Evolutionary conservation across 92 coral and sea anemone species (phyloP), one percentile per base, ranked within the genome.

Genomic region (Heteractis magnifica): DNA sequence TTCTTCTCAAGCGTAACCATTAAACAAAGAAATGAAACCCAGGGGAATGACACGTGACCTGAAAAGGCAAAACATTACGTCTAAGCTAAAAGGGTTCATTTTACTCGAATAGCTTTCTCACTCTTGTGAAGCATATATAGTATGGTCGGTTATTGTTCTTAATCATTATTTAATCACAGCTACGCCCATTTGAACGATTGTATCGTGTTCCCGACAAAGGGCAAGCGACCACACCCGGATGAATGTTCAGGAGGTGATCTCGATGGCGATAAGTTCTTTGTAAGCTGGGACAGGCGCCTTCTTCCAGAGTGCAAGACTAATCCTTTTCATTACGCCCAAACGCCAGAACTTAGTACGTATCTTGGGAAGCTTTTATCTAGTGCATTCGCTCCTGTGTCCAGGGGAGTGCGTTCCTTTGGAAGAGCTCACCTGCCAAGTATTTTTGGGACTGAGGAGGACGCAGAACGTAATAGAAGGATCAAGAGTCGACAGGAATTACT

Each of bases 141-240:
- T 34, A 34, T 34, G 44, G 44, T 34, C 44, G 44, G 44, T 34
- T 34, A 34, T 34, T 34, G 44, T 62, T 62, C 64, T 58, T 62
- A 23, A 53, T 53, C 13, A 53, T 53, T 8, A 8, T 53, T 16
- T 51, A 8, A 6, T 8, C 34, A 26, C 16, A 81, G 70, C 51
- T 91, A 89, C 77, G 92, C 80, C n/a, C 92, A 95, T 81, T 90
- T 95, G 65, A 86, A 34, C 72, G 98, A 95, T 82, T 95, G 98
- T 75, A 92, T 95, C 13, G 87, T 88, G 41, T 88, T 88, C 71
- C 91, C 98, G 0, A 86, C 86, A 20, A 76, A 85, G 51, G 98
- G 98, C 15, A 55, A 55, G 19, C 89, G 95, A 26, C 98, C 98
- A 56, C 98, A 95, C 80, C 89, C 98, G 13, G 95, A 93, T 77